These are phyloP conservation scores for Melanogrammus aeglefinus DNA, from an alignment of 2,797 vertebrate genomes.

Conservation along the genomic window DNA sequence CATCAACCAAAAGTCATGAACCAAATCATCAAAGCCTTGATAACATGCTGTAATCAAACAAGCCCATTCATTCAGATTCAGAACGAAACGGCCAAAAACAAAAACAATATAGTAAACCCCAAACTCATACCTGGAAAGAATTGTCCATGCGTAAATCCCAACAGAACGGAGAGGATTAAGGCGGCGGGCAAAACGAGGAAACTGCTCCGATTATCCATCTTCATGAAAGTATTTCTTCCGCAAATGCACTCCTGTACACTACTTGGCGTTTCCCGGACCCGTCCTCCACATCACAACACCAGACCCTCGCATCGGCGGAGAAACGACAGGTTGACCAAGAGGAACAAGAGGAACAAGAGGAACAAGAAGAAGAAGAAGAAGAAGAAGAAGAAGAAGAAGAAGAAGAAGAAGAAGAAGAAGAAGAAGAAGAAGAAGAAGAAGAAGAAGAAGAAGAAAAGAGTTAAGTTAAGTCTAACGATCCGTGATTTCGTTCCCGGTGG, in stretches of 20 bases:
- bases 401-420: not conserved
- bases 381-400: not conserved
- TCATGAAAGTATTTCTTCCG: constrained; percentile 4
- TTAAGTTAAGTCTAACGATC: not conserved
- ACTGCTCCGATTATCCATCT: constrained; percentile 59
- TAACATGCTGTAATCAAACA: not conserved
- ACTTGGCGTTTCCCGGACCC: constrained; percentile 30
- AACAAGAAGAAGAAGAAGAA: not conserved
- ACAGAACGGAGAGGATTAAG: constrained; percentile 47
- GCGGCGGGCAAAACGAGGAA: constrained; percentile 30
- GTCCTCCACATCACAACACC: constrained; percentile 20
- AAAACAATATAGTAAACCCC: too few relatives aligned
- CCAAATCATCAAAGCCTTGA: too few relatives aligned
- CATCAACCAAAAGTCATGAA: too few relatives aligned
- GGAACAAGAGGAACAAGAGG: too few relatives aligned
- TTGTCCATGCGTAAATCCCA: constrained; percentile 55
- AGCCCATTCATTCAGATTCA: too few relatives aligned
- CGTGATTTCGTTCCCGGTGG: not conserved
- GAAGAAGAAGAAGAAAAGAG: not conserved
- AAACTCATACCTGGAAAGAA: constrained; percentile 60
- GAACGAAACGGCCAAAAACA: too few relatives aligned
- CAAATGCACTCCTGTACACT: constrained; percentile 36
- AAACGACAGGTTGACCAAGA: not conserved
- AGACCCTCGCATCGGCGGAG: constrained; percentile 52
- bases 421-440: not conserved